Percentiles rank a stretch among this genome's conserved stretches.
Conservation (phyloP, 2,113 vertebrate genomes). For the Sus scrofa region DNA sequence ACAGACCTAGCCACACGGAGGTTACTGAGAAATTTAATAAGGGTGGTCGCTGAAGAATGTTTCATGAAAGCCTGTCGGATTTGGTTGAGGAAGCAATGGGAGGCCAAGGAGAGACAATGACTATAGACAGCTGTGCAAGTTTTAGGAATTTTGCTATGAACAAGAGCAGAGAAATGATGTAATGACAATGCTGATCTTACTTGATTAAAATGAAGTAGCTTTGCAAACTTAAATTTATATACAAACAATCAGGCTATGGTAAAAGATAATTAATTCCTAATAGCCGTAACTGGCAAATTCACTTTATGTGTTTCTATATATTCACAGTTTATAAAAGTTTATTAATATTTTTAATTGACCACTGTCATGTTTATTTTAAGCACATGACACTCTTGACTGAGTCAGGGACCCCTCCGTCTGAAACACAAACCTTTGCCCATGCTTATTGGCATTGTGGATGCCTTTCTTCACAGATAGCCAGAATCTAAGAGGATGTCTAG, state of each 20-base stretch:
- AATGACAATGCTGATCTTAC: background rate
- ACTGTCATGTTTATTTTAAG: slow-evolving; percentile 19
- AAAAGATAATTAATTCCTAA: slow-evolving; percentile 32
- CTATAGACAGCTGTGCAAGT: background rate
- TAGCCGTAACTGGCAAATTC: background rate
- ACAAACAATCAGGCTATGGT: background rate
- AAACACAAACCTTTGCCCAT: background rate
- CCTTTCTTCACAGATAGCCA: background rate
- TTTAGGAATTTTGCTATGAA: slow-evolving; percentile 2
- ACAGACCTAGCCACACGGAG: background rate
- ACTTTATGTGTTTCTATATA: background rate
- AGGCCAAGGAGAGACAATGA: background rate
- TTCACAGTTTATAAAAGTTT: background rate
- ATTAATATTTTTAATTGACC: background rate
- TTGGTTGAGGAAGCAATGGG: background rate
- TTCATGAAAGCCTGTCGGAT: background rate
- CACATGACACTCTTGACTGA: background rate
- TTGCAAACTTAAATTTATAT: slow-evolving; percentile 32
- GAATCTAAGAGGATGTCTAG: background rate
- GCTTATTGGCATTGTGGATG: background rate
- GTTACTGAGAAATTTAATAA: background rate
- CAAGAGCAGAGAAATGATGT: background rate
- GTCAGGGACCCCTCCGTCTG: background rate
- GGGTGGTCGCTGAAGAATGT: background rate
- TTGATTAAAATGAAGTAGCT: background rate